phyloP scores from a whole-genome alignment of 2,888 invertebrate genomes.

The Agrochola circellaris region DNA sequence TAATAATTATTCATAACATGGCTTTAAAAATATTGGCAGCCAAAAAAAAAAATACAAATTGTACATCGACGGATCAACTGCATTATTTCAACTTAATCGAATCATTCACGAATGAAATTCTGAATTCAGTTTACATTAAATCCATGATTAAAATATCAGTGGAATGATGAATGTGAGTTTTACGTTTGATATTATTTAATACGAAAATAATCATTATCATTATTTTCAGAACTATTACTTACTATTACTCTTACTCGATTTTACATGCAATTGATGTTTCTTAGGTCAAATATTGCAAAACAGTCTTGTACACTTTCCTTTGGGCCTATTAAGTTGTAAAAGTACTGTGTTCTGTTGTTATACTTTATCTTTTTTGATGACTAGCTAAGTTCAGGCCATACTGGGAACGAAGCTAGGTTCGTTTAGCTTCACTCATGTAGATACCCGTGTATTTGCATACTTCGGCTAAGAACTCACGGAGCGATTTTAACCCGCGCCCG shows the following conservation, averaged over 20 bases:
- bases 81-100: slow-evolving; percentile 40
- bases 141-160: slow-evolving; percentile 43
- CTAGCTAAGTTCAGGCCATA: too few relatives aligned
- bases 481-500: too few relatives aligned
- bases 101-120: slow-evolving; percentile 45
- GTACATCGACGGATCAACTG: slow-evolving; percentile 35
- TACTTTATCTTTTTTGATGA: too few relatives aligned
- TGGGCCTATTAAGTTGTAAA: too few relatives aligned
- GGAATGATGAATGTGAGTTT: slow-evolving; percentile 37
- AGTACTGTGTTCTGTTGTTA: too few relatives aligned
- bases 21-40: neutral
- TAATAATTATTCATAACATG: neutral
- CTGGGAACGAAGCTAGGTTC: neutral
- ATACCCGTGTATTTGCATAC: neutral
- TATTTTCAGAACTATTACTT: too few relatives aligned
- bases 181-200: neutral
- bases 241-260: neutral
- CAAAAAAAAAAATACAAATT: slow-evolving; percentile 8
- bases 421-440: neutral
- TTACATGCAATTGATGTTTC: too few relatives aligned
- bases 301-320: neutral
- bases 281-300: neutral
- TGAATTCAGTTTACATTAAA: slow-evolving; percentile 42
- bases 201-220: neutral
- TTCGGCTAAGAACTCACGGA: neutral